These are phyloP conservation scores for Unio delphinus DNA, from an alignment of 2,888 invertebrate species.

Conservation along the genomic window DNA sequence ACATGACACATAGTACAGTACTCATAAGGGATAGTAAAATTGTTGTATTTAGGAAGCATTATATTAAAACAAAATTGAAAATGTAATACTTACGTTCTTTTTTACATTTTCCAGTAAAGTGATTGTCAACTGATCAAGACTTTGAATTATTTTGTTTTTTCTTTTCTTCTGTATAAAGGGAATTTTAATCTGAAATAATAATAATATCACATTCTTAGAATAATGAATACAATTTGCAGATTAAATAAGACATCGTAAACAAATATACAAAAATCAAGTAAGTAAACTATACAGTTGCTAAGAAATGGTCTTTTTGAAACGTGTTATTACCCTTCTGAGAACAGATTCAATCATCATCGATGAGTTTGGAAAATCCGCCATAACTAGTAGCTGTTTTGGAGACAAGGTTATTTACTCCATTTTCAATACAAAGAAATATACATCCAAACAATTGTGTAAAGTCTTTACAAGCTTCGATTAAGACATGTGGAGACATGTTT, in stretches of 20 bases:
- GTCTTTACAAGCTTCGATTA: no score
- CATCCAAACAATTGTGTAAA: not conserved
- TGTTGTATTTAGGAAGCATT: no score
- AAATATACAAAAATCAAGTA: no score
- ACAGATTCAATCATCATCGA: slow-evolving; percentile 26
- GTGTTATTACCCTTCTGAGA: slow-evolving; percentile 27
- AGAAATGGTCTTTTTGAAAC: not conserved
- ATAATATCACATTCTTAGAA: not conserved
- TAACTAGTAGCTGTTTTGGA: slow-evolving; percentile 20
- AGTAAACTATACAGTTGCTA: no score
- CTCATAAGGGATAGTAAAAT: no score
- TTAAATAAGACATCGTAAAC: no score
- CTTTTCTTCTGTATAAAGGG: slow-evolving; percentile 34
- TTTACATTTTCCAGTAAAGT: slow-evolving; percentile 33
- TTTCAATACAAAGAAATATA: not conserved
- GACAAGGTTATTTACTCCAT: slow-evolving; percentile 19
- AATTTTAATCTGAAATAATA: slow-evolving; percentile 29
- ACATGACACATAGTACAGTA: no score
- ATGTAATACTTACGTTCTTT: slow-evolving; percentile 30
- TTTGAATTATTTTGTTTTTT: slow-evolving; percentile 32
- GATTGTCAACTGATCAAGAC: slow-evolving; percentile 25
- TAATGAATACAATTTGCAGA: no score
- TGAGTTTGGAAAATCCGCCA: not conserved
- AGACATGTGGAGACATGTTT: no score
- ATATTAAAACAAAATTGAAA: no score